These are phyloP conservation scores for Chloropsis cyanopogon DNA, from an alignment of 2,113 vertebrate species.

Conservation along the genomic window DNA sequence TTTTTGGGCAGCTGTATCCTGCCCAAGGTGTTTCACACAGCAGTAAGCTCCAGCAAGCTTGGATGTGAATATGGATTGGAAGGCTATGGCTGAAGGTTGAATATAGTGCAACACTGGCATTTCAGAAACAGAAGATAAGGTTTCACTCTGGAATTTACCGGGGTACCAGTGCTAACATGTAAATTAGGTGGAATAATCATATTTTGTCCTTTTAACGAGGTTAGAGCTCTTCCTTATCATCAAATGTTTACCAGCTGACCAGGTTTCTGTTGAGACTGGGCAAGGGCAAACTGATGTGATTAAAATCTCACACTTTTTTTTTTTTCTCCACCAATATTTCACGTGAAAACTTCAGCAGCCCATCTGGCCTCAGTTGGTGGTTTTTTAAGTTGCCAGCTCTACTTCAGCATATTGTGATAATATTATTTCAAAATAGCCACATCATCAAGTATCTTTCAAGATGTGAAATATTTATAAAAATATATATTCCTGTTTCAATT, in stretches of 20 bases:
- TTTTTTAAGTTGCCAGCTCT: conserved; percentile 62
- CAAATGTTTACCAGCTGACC: neutral
- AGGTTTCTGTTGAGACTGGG: neutral
- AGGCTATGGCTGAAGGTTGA: neutral
- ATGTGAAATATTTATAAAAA: conserved; percentile 43
- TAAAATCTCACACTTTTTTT: conserved; percentile 14
- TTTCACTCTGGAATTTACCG: conserved; percentile 14
- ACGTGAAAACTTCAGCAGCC: conserved; percentile 44
- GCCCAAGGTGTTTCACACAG: neutral
- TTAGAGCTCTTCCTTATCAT: neutral
- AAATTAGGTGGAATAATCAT: neutral
- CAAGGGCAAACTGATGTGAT: neutral
- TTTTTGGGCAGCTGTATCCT: neutral
- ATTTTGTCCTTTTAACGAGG: neutral
- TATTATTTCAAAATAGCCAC: conserved; percentile 60
- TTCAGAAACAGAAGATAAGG: conserved; percentile 14
- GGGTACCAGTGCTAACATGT: neutral
- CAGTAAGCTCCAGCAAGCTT: neutral
- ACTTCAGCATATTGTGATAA: conserved; percentile 51
- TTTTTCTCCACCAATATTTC: conserved; percentile 5
- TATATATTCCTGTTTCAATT: neutral
- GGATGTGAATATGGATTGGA: neutral
- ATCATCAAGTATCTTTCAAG: conserved; percentile 45
- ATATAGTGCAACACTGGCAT: neutral
- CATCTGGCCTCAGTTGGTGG: conserved; percentile 63